Base-by-base conservation (phyloP, 2,797 vertebrate species). In the Gorsachius magnificus region DNA sequence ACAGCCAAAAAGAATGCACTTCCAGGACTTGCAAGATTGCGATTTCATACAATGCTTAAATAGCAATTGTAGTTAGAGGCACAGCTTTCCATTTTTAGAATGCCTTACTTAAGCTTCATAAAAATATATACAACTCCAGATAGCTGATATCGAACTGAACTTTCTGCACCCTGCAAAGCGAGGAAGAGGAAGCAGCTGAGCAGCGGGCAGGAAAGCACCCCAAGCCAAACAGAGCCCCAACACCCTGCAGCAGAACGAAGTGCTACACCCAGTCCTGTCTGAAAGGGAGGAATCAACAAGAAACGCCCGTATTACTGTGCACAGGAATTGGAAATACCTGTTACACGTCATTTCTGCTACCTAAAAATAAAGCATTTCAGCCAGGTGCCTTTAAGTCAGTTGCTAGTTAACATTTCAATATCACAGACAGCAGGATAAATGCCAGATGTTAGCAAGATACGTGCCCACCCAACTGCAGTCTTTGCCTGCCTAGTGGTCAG, bases 1-100 rank as follows among this genome's bases (percentile, higher is more conserved):
- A 19, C 89, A 95, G 92, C 84, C 70, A 89, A 46, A 93, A 97
- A 86, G 94, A 97, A 97, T 96, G 96, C 61, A 72, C 92, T 83
- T 87, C 78, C 95, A 92, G 65, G 41, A 19, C 90, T 69, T 25
- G 53, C 7, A 9, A 63, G 95, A 69, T 68, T 72, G 87, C 89
- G 70, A 48, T 54, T 87, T 87, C 60, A 54, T 57, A 24, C 4
- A 83, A 58, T 0, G 16, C 61, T 87, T 48, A 51, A 6, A 3
- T 6, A 76, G 64, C 21, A 51, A 78, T 38, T 74, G 79, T 8
- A 77, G 64, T 83, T 35, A 57, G 48, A 91, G 75, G 35, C 64
- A 46, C 5, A 33, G 41, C 93, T 65, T 87, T 72, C 94, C 61
- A 25, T 56, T 94, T 95, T 93, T 88, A 94, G 93, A 93, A 87